Conservation (phyloP, 2,888 invertebrate genomes). For the Venusia cambrica region DNA sequence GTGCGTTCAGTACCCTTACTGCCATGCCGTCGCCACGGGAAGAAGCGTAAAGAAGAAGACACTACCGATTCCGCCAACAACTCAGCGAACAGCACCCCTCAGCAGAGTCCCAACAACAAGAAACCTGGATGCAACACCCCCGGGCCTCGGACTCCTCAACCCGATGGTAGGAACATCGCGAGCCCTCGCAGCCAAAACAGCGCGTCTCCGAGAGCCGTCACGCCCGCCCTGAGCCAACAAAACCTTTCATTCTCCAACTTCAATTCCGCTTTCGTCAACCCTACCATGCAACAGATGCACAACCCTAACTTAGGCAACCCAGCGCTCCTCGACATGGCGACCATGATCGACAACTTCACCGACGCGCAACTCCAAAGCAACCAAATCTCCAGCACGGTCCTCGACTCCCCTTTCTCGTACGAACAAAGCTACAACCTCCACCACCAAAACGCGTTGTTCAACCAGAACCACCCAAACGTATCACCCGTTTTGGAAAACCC, state of each 20-base stretch:
- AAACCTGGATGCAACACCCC: slow-evolving; percentile 57
- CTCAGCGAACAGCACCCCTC: slow-evolving; percentile 48
- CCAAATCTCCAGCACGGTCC: slow-evolving; percentile 91
- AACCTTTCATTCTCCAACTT: slow-evolving; percentile 63
- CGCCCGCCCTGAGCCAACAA: slow-evolving; percentile 64
- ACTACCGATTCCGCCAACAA: slow-evolving; percentile 61
- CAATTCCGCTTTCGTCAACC: slow-evolving; percentile 72
- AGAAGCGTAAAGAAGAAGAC: slow-evolving; percentile 89
- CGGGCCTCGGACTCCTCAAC: slow-evolving; percentile 67
- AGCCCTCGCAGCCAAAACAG: slow-evolving; percentile 78
- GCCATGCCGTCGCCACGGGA: slow-evolving; percentile 89
- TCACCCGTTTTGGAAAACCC: slow-evolving; percentile 70
- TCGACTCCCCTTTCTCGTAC: slow-evolving; percentile 87
- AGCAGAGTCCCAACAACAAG: slow-evolving; percentile 66
- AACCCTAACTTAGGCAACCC: slow-evolving; percentile 75
- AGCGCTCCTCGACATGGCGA: slow-evolving; percentile 86
- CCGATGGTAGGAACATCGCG: slow-evolving; percentile 62
- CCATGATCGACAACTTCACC: slow-evolving; percentile 88
- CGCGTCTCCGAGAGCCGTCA: slow-evolving; percentile 77
- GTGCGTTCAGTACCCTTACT: slow-evolving; percentile 91
- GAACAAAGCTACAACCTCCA: slow-evolving; percentile 84
- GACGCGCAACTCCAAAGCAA: slow-evolving; percentile 91
- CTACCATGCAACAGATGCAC: slow-evolving; percentile 71
- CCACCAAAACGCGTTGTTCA: slow-evolving; percentile 83
- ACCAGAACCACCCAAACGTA: slow-evolving; percentile 67